phyloP scores from a whole-genome alignment of 1,140 invertebrate genomes.

The Hypothenemus hampei region DNA sequence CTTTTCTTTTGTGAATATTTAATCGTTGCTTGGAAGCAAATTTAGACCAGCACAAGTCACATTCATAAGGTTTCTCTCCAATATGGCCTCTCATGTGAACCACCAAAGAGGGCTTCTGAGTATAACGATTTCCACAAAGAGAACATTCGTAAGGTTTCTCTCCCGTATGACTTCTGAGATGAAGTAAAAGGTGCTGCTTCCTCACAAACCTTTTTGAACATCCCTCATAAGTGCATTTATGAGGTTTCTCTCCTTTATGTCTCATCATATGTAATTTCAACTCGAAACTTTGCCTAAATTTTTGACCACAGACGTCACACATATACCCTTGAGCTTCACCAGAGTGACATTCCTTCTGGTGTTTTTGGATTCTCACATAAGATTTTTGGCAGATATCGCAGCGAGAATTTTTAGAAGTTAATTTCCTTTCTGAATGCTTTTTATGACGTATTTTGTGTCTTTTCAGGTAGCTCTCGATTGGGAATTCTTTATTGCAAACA shows the following conservation, averaged over 20 bases:
- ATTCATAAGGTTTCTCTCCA: constrained; percentile 46
- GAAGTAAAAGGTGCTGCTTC: constrained; percentile 35
- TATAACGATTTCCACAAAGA: constrained; percentile 58
- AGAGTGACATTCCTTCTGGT: constrained; percentile 11
- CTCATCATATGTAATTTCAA: constrained; percentile 52
- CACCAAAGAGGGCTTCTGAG: constrained; percentile 58
- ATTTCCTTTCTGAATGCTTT: constrained; percentile 53
- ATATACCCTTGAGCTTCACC: constrained; percentile 22
- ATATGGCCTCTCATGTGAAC: constrained; percentile 60
- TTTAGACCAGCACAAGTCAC: constrained; percentile 47
- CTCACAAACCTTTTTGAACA: constrained; percentile 44
- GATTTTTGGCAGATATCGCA: constrained; percentile 53
- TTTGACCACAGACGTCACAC: constrained; percentile 66
- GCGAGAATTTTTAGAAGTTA: too few species aligned
- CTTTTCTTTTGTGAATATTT: constrained; percentile 33
- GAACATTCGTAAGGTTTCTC: constrained; percentile 62
- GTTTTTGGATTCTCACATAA: constrained; percentile 14
- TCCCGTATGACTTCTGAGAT: constrained; percentile 66
- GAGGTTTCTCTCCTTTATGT: constrained; percentile 67
- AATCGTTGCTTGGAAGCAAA: constrained; percentile 39
- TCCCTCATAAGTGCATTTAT: constrained; percentile 51
- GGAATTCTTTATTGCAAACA: constrained; percentile 16
- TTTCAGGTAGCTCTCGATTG: constrained; percentile 16
- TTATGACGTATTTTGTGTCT: constrained; percentile 8
- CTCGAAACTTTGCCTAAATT: constrained; percentile 58